Conservation (phyloP, 2,888 invertebrate species). For the Elmis aenea region DNA sequence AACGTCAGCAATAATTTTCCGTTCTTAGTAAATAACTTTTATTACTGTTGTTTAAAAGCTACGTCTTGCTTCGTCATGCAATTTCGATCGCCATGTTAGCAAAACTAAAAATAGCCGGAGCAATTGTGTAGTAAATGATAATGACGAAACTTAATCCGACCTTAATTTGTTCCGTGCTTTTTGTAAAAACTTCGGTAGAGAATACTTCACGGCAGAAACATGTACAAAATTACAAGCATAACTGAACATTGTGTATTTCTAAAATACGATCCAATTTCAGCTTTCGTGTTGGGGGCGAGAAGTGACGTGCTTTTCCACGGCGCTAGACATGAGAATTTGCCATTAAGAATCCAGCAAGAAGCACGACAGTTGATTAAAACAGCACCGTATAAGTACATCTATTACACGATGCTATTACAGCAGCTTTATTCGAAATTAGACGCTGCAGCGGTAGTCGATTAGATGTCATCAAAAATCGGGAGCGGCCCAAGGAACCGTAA, state of each 20-base stretch:
- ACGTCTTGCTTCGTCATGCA: too few relatives aligned
- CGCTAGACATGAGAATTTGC: constrained; percentile 38
- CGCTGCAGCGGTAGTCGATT: constrained; percentile 29
- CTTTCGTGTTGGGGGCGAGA: constrained; percentile 22
- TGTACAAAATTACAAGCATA: too few relatives aligned
- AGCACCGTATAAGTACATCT: constrained; percentile 36
- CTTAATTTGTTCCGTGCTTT: too few relatives aligned
- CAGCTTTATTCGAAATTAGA: constrained; percentile 38
- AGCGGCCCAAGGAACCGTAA: constrained; percentile 10
- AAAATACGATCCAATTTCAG: constrained; percentile 26
- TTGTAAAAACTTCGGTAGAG: too few relatives aligned
- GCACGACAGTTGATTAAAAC: constrained; percentile 41
- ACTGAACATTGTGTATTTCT: constrained; percentile 17
- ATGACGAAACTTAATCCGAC: too few relatives aligned
- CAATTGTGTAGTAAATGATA: too few relatives aligned
- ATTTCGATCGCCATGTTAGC: too few relatives aligned
- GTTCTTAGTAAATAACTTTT: too few relatives aligned
- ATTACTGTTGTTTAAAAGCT: too few relatives aligned
- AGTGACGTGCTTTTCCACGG: constrained; percentile 21
- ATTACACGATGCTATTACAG: constrained; percentile 36
- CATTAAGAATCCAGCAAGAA: constrained; percentile 38
- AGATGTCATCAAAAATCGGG: constrained; percentile 28
- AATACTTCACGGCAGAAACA: too few relatives aligned
- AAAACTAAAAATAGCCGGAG: too few relatives aligned
- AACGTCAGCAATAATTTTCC: too few relatives aligned